Conservation (phyloP, 2,113 vertebrate species). For the Pyxicephalus adspersus region DNA sequence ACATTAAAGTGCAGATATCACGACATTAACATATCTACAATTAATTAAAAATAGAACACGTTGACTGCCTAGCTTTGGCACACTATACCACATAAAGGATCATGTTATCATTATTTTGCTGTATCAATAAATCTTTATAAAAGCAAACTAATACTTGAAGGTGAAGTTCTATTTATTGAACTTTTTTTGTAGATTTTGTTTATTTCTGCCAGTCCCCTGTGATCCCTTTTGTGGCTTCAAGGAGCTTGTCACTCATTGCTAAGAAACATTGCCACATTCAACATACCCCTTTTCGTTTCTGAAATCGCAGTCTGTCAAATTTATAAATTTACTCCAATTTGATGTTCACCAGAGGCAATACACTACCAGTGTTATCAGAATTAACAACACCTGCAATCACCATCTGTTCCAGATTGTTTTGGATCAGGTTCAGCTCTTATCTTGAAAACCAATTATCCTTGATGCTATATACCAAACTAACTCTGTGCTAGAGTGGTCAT, state of each 20-base stretch:
- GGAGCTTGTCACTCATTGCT: slow-evolving; percentile 17
- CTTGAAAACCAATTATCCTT: slow-evolving; percentile 41
- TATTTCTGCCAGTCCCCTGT: neutral
- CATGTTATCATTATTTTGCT: too few relatives aligned
- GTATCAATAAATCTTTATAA: too few relatives aligned
- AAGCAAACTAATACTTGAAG: too few relatives aligned
- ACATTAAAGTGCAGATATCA: too few relatives aligned
- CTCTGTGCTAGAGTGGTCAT: slow-evolving; percentile 24
- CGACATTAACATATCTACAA: too few relatives aligned
- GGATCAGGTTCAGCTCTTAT: slow-evolving; percentile 41
- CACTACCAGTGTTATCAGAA: slow-evolving; percentile 29
- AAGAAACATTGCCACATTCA: slow-evolving; percentile 15
- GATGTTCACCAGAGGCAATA: slow-evolving; percentile 27
- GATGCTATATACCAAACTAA: slow-evolving; percentile 28
- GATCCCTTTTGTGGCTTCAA: neutral
- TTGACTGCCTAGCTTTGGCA: too few relatives aligned
- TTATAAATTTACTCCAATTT: slow-evolving; percentile 42
- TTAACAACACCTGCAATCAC: slow-evolving; percentile 41
- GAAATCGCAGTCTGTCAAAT: slow-evolving; percentile 26
- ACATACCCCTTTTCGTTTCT: slow-evolving; percentile 12
- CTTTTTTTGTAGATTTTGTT: neutral
- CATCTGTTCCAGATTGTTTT: slow-evolving; percentile 44
- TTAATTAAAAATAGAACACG: too few relatives aligned
- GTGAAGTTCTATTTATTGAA: neutral
- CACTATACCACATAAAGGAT: too few relatives aligned